phyloP scores from a whole-genome alignment of 2,113 vertebrate genomes.

The Eleginops maclovinus region DNA sequence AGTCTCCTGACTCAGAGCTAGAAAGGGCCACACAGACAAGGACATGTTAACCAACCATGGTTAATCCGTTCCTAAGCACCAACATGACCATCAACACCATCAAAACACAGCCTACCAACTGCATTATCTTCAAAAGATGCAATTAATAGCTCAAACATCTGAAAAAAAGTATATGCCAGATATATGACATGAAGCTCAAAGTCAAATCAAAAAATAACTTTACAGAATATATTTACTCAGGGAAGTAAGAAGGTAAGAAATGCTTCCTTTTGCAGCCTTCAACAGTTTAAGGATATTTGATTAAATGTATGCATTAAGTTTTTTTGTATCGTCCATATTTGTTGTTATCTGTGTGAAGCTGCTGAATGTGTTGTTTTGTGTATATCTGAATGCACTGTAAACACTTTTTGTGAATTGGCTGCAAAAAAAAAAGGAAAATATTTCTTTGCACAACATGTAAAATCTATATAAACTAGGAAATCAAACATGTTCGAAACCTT shows the following conservation, averaged over 20 bases:
- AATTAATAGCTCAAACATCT: neutral
- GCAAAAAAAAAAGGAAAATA: too few relatives aligned
- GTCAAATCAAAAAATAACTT: neutral
- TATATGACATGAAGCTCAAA: neutral
- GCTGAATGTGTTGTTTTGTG: too few relatives aligned
- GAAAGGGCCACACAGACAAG: constrained; percentile 51
- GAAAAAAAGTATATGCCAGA: neutral
- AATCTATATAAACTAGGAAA: too few relatives aligned
- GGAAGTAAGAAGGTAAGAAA: neutral
- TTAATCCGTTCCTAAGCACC: constrained; percentile 2
- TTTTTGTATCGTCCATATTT: too few relatives aligned
- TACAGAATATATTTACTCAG: constrained; percentile 30
- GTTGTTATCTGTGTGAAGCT: too few relatives aligned
- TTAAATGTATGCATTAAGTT: too few relatives aligned
- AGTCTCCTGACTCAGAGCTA: constrained; percentile 26
- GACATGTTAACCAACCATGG: constrained; percentile 9
- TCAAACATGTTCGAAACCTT: constrained; percentile 4
- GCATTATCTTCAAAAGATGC: neutral
- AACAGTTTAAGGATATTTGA: too few relatives aligned
- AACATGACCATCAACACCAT: neutral
- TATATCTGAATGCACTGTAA: too few relatives aligned
- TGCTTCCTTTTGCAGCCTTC: too few relatives aligned
- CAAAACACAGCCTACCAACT: neutral
- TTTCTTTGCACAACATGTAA: too few relatives aligned
- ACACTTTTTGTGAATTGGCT: too few relatives aligned